Evolutionary conservation across 2,113 vertebrate genomes (phyloP).

Genomic region (Centropus bengalensis): DNA sequence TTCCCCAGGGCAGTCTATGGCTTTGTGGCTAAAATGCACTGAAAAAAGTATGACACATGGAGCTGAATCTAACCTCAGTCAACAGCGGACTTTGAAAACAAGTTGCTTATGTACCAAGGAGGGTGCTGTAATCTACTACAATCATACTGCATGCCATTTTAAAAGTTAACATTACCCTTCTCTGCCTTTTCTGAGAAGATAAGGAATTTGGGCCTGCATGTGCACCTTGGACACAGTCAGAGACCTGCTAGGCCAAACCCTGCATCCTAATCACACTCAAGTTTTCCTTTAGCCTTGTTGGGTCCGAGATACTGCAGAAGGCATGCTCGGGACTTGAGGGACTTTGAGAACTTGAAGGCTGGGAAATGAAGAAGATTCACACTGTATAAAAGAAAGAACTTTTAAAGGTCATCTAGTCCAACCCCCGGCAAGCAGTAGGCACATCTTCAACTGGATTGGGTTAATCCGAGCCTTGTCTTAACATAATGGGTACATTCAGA

Average conservation of each 20-base stretch:
- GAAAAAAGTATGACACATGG: neutral
- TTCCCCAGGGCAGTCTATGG: neutral
- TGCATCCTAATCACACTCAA: neutral
- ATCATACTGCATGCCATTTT: neutral
- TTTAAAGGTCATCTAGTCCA: too few relatives aligned
- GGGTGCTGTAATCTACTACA: neutral
- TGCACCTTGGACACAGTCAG: rapidly evolving
- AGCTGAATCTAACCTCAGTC: neutral
- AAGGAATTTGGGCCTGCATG: neutral
- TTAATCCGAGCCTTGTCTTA: too few relatives aligned
- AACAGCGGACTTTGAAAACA: neutral
- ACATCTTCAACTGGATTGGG: too few relatives aligned
- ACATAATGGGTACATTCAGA: too few relatives aligned
- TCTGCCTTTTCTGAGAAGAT: neutral
- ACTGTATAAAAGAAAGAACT: too few relatives aligned
- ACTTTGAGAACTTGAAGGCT: neutral
- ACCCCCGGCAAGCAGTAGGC: too few relatives aligned
- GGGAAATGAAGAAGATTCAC: neutral
- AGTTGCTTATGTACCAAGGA: neutral
- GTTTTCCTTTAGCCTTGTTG: neutral
- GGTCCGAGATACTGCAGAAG: neutral
- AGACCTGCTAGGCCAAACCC: neutral
- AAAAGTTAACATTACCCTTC: neutral
- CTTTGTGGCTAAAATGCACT: conserved; percentile 36
- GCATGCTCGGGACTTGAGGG: neutral